Base-by-base conservation (phyloP, 2,113 vertebrate species). In the Urocolius indicus region DNA sequence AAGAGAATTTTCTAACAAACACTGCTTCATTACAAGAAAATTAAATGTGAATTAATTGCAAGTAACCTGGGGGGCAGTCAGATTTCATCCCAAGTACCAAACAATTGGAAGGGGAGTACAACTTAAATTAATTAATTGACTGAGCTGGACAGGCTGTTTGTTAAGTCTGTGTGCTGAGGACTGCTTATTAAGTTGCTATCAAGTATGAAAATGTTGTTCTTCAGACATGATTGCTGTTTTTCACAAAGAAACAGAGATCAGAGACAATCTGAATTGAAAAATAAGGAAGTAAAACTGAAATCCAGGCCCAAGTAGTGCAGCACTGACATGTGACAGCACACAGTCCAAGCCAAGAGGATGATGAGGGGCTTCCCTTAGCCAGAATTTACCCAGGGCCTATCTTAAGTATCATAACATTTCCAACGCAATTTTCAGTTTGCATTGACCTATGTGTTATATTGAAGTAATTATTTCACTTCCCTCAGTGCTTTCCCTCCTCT, bases 261-360 rank as follows among this genome's bases (percentile, higher is more conserved):
- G n/a, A 80, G 90, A 22, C 0, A 0, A 48, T 68, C 41, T 83
- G 6, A 48, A 13, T 18, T 34, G 29, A n/a, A 48, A 52, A 52
- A 85, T 41, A 80, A 73, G 24, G 15, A 82, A 13, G 6, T 29
- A 51, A 92, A 92, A 57, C 9, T 68, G 24, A 84, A 84, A 61
- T 68, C 41, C n/a, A 76, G 59, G 14, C 16, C 57, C 21, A 46
- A 48, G 61, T 5, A 63, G 38, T 13, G 20, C 26, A 22, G 12
- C 3, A 0, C 5, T 15, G 65, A 58, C 15, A 24, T 1, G 0
- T n/a, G 30, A 79, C 7, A 8, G 7, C 36, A 22, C 3, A 27
- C 18, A 69, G 46, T 14, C 34, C 48, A 57, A 57, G 18, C 21
- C 30, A 63, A 32, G 29, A 2, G 3, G 16, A 7, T 24, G 30